Percentiles rank a stretch among this genome's conserved stretches.
Conservation (phyloP, 1,140 invertebrate species). For the Drosophila pallidifrons region DNA sequence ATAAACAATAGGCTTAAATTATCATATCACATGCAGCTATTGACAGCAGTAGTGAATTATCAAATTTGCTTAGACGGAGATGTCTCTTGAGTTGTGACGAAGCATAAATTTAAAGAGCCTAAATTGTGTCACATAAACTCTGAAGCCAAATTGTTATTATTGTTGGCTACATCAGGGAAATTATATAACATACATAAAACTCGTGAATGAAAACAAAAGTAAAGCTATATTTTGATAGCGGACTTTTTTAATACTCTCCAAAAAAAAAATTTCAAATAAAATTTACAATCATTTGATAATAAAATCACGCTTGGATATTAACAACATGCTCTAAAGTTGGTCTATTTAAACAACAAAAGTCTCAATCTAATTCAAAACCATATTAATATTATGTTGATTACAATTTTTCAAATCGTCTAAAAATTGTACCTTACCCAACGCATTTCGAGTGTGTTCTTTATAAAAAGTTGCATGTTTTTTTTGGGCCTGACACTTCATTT, state of each 20-base stretch:
- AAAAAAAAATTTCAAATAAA: too few relatives aligned
- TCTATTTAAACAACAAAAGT: too few relatives aligned
- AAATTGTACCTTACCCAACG: background rate
- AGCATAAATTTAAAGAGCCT: slow-evolving; percentile 22
- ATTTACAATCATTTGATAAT: too few relatives aligned
- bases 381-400: background rate
- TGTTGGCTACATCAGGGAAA: slow-evolving; percentile 55
- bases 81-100: slow-evolving; percentile 45
- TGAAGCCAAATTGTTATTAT: slow-evolving; percentile 63
- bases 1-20: slow-evolving; percentile 58
- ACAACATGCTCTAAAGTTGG: too few relatives aligned
- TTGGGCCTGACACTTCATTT: slow-evolving; percentile 68
- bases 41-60: background rate
- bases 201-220: slow-evolving; percentile 5
- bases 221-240: background rate
- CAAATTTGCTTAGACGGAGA: slow-evolving; percentile 13
- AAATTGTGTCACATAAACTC: slow-evolving; percentile 61
- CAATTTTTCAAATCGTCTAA: background rate
- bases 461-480: slow-evolving; percentile 54
- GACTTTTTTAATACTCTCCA: too few relatives aligned
- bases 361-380: too few relatives aligned
- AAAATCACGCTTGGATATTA: too few relatives aligned
- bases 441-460: background rate
- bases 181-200: slow-evolving; percentile 48
- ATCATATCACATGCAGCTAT: slow-evolving; percentile 27